Conservation (phyloP, 2,888 invertebrate species). For the Epistrophella euchroma region DNA sequence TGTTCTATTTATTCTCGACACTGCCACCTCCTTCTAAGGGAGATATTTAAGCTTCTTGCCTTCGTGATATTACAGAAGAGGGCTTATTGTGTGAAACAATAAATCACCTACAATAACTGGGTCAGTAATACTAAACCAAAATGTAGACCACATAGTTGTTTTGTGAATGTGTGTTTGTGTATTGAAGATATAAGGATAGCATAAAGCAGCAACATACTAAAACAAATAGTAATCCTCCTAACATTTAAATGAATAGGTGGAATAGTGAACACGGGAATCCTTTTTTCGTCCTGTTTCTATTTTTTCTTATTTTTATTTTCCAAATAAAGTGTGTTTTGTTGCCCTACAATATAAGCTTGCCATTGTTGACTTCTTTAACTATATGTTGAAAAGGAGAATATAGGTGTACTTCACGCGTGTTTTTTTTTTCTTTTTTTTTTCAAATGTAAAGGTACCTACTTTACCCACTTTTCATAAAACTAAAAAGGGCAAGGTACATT, state of each 20-base stretch:
- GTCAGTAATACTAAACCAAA: slow-evolving; percentile 65
- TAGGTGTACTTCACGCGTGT: slow-evolving; percentile 16
- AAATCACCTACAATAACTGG: slow-evolving; percentile 71
- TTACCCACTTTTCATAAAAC: slow-evolving; percentile 47
- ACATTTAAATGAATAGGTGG: slow-evolving; percentile 67
- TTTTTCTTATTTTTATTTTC: slow-evolving; percentile 18
- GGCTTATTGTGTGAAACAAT: slow-evolving; percentile 76
- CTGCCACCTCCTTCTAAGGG: slow-evolving; percentile 23
- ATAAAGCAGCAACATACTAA: slow-evolving; percentile 39
- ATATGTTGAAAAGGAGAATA: slow-evolving; percentile 12
- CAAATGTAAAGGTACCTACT: slow-evolving; percentile 25
- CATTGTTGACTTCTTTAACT: slow-evolving; percentile 52
- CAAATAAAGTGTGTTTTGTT: slow-evolving; percentile 38
- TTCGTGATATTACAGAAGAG: slow-evolving; percentile 39
- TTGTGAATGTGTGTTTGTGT: neutral
- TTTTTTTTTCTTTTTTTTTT: slow-evolving; percentile 22
- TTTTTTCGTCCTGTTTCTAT: slow-evolving; percentile 49
- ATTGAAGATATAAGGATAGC: slow-evolving; percentile 12
- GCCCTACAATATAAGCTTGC: slow-evolving; percentile 42
- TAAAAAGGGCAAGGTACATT: slow-evolving; percentile 38
- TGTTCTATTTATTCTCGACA: slow-evolving; percentile 53
- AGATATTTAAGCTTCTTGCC: slow-evolving; percentile 66
- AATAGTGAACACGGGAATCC: slow-evolving; percentile 42
- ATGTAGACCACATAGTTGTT: slow-evolving; percentile 61
- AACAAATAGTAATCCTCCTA: slow-evolving; percentile 64